Evolutionary conservation across 2,888 invertebrate species (phyloP).

Genomic region (Chalcosyrphus nemorum): DNA sequence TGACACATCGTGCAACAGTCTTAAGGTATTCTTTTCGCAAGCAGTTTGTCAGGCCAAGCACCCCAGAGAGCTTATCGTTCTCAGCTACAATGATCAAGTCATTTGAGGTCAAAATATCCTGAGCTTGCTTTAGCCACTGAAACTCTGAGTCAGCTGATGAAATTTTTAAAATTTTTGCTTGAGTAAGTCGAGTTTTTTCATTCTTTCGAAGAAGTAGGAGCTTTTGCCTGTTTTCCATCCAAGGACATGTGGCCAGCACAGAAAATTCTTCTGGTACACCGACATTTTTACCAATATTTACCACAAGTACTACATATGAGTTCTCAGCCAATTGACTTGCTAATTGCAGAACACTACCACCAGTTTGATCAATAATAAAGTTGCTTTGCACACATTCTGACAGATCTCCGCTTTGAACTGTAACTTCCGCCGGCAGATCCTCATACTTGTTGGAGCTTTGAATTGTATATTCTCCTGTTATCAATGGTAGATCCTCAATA

Average conservation of each 20-base stretch:
- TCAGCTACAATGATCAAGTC: constrained; percentile 85
- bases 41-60: constrained; percentile 93
- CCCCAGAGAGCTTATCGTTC: constrained; percentile 87
- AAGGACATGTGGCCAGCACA: constrained; percentile 24
- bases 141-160: constrained; percentile 71
- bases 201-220: constrained; percentile 17
- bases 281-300: neutral
- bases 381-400: constrained; percentile 71
- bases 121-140: constrained; percentile 74
- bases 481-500: constrained; percentile 85
- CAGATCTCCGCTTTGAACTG: constrained; percentile 84
- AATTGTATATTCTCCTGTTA: constrained; percentile 85
- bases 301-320: constrained; percentile 15
- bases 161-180: constrained; percentile 70
- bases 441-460: constrained; percentile 79
- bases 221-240: neutral
- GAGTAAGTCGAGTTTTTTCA: neutral
- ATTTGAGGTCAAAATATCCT: constrained; percentile 58
- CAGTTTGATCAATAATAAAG: constrained; percentile 73
- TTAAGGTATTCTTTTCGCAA: constrained; percentile 90
- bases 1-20: constrained; percentile 84
- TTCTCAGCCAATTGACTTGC: constrained; percentile 80
- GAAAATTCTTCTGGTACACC: neutral
- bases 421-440: constrained; percentile 80
- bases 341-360: constrained; percentile 71